Evolutionary conservation across 2,113 vertebrate genomes (phyloP).

Genomic region (Lutjanus erythropterus): DNA sequence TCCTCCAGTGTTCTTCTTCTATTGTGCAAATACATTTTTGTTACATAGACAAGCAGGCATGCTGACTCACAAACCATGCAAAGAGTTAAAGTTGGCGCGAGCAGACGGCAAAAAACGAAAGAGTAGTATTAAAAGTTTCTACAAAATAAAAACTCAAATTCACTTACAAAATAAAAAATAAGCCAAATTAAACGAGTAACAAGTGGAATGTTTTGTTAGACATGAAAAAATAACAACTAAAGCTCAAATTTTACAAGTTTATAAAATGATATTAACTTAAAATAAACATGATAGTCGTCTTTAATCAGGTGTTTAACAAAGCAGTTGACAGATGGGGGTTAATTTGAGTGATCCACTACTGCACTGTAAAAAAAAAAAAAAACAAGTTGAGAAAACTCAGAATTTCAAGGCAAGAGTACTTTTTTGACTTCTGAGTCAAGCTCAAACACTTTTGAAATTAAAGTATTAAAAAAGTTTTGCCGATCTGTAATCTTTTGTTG

Average conservation of each 20-base stretch:
- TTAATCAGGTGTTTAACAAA: constrained; percentile 24
- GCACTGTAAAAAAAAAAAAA: too few species aligned
- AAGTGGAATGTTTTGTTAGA: constrained; percentile 78
- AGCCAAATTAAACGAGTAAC: constrained; percentile 63
- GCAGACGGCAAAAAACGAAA: constrained; percentile 55
- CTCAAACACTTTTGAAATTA: too few species aligned
- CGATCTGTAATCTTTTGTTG: too few species aligned
- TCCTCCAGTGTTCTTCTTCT: constrained; percentile 81
- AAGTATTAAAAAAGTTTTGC: too few species aligned
- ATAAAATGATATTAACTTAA: constrained; percentile 56
- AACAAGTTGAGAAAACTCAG: too few species aligned
- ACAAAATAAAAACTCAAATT: constrained; percentile 45
- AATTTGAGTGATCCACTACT: background rate
- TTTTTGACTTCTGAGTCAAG: too few species aligned
- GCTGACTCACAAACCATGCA: constrained; percentile 85
- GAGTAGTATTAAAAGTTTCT: constrained; percentile 53
- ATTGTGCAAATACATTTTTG: constrained; percentile 82
- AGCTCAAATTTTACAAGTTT: constrained; percentile 53
- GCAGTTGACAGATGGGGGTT: constrained; percentile 20
- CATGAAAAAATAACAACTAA: constrained; percentile 40
- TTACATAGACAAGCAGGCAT: constrained; percentile 84
- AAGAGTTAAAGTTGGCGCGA: constrained; percentile 80
- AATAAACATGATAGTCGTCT: constrained; percentile 47
- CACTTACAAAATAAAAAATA: constrained; percentile 18
- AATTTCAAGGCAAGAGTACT: too few species aligned